Evolutionary conservation across 1,140 invertebrate genomes (phyloP).

Genomic region (Geopemphigus sp.): DNA sequence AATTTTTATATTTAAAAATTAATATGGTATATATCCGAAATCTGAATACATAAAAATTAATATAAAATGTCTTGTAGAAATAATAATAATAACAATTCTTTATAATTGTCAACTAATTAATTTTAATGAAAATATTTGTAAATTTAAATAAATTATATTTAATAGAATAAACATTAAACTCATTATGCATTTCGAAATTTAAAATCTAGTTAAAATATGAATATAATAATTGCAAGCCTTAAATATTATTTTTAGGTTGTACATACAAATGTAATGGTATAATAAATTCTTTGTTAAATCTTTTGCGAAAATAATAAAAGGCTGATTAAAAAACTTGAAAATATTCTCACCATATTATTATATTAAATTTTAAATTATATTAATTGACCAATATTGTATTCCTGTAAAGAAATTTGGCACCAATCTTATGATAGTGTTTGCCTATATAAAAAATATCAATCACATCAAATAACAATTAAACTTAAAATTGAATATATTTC

Average conservation of each 20-base stretch:
- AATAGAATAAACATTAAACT: too few species aligned
- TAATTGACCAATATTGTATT: slow-evolving; percentile 1
- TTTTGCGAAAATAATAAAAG: not conserved
- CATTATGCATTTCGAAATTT: too few species aligned
- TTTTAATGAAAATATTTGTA: too few species aligned
- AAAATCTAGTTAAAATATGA: too few species aligned
- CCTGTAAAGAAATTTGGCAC: not conserved
- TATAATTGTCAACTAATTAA: too few species aligned
- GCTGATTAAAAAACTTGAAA: not conserved
- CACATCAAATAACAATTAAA: not conserved
- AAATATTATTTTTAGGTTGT: not conserved
- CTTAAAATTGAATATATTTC: not conserved
- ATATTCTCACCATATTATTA: slow-evolving; percentile 18
- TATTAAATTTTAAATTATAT: slow-evolving; percentile 12
- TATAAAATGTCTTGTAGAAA: too few species aligned
- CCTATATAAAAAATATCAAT: slow-evolving; percentile 11
- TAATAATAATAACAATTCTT: too few species aligned
- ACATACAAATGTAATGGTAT: not conserved
- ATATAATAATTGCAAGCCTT: too few species aligned
- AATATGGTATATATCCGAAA: too few species aligned
- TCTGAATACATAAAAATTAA: too few species aligned
- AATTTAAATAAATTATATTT: too few species aligned
- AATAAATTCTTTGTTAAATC: not conserved
- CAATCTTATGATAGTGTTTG: not conserved
- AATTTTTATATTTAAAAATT: too few species aligned